Conservation (phyloP, 2,888 invertebrate species). For the Gastracanthus pulcherrimus region DNA sequence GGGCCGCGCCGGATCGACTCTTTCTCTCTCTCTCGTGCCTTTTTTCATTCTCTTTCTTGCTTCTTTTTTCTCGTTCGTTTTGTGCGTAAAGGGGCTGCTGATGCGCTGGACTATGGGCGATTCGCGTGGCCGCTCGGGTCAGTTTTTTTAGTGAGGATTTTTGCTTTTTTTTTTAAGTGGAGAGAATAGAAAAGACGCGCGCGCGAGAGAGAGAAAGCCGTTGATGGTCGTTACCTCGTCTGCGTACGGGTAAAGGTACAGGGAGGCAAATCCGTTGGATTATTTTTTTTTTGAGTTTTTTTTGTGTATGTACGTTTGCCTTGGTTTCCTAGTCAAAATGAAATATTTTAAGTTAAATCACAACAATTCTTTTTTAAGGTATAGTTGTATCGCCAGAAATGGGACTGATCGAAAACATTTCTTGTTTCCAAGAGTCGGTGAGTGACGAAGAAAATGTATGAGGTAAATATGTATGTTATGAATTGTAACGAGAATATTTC, state of each 20-base stretch:
- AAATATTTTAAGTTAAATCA: too few species aligned
- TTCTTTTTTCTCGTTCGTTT: neutral
- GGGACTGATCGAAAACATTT: too few species aligned
- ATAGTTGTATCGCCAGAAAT: too few species aligned
- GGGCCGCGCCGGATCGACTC: conserved; percentile 13
- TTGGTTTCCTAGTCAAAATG: too few species aligned
- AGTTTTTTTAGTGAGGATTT: neutral
- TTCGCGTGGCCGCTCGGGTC: neutral
- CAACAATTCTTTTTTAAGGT: too few species aligned
- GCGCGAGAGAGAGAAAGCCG: neutral
- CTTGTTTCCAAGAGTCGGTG: too few species aligned
- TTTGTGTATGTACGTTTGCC: neutral
- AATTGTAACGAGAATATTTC: too few species aligned
- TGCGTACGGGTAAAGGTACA: neutral
- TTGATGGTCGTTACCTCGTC: neutral
- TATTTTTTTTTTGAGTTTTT: neutral
- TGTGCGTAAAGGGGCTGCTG: neutral
- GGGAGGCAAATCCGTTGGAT: conserved; percentile 6
- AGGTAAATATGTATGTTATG: too few species aligned
- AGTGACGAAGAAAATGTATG: too few species aligned
- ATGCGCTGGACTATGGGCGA: neutral
- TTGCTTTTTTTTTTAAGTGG: neutral
- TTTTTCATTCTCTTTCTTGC: neutral
- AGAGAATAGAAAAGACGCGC: neutral
- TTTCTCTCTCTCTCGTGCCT: neutral